A percentile compares a stretch with the other conserved stretches of the same genome.
These are phyloP conservation scores for Cheilosia vernalis DNA, from an alignment of 2,888 invertebrate species.

Conservation along the genomic window DNA sequence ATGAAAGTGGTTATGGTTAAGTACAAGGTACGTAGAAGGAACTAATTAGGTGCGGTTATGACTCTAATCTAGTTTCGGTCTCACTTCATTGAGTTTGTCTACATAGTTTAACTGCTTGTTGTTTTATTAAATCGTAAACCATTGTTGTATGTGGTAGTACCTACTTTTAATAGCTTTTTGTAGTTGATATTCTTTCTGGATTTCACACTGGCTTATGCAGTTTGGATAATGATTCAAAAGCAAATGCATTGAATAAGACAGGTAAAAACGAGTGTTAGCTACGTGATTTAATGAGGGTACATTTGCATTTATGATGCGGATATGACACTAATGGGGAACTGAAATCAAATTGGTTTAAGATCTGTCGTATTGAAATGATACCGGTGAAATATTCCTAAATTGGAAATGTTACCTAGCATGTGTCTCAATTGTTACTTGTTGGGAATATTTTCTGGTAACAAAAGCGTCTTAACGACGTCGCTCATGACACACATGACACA, in stretches of 20 bases:
- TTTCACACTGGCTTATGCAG: background rate
- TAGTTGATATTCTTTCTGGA: background rate
- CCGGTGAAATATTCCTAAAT: no score
- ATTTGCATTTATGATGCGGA: constrained; percentile 23
- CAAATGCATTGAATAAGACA: background rate
- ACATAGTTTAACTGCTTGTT: background rate
- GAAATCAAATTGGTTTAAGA: background rate
- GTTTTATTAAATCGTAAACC: background rate
- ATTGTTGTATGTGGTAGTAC: constrained; percentile 4
- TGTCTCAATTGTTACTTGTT: no score
- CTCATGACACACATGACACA: no score
- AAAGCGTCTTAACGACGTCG: no score
- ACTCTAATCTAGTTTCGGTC: constrained; percentile 21
- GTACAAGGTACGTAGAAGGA: constrained; percentile 36
- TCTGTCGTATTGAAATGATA: no score
- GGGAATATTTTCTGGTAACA: no score
- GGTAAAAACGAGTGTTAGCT: background rate
- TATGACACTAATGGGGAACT: background rate
- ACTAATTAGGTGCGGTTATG: constrained; percentile 49
- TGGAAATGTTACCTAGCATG: no score
- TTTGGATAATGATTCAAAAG: background rate
- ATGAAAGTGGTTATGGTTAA: constrained; percentile 45
- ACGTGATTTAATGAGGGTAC: background rate
- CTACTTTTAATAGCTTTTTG: constrained; percentile 1
- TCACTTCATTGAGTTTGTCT: constrained; percentile 42